phyloP scores from a whole-genome alignment of 2,113 vertebrate genomes.

The Myxocyprinus asiaticus region DNA sequence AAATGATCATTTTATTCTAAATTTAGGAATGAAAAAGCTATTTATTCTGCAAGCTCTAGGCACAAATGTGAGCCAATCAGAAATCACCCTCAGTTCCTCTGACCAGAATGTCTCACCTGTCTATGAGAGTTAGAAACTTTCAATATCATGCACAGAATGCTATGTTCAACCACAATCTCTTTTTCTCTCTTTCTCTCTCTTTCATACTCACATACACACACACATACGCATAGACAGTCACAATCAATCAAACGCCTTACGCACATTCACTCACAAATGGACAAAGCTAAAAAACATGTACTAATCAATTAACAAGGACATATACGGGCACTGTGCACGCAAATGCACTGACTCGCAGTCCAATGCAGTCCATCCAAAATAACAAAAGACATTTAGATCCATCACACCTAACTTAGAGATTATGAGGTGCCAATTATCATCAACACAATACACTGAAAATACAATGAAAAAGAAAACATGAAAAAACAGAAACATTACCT shows the following conservation, averaged over 20 bases:
- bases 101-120: conserved; percentile 29
- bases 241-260: background rate
- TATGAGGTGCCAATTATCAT: background rate
- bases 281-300: conserved; percentile 12
- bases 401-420: background rate
- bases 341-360: conserved; percentile 3
- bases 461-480: background rate
- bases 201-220: background rate
- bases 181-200: conserved; percentile 43
- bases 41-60: background rate
- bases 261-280: conserved; percentile 5
- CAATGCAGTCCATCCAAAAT: background rate
- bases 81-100: conserved; percentile 16
- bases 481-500: background rate
- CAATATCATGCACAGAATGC: background rate
- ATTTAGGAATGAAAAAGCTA: background rate
- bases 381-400: background rate
- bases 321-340: background rate
- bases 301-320: conserved; percentile 1
- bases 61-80: conserved; percentile 11
- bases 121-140: conserved; percentile 9
- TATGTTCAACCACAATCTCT: conserved; percentile 28
- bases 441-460: conserved; percentile 17
- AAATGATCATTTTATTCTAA: background rate
- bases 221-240: background rate